phyloP scores from a whole-genome alignment of 2,113 vertebrate genomes.

The Microcebus lehilahytsara region DNA sequence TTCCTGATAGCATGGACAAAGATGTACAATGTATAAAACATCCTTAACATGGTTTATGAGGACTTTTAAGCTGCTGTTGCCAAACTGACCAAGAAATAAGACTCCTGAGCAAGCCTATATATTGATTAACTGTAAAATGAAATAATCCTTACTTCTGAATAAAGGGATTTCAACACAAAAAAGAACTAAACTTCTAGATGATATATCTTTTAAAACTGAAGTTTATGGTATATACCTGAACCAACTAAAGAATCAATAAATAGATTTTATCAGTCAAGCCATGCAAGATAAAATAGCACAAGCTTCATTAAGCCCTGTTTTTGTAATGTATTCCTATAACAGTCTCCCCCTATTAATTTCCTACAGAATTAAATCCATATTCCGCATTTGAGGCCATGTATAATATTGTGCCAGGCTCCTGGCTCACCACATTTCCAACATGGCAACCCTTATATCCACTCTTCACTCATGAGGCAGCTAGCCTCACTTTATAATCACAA shows the following conservation, averaged over 20 bases:
- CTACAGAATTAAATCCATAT: neutral
- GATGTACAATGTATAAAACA: neutral
- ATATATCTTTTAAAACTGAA: neutral
- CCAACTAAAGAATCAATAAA: constrained; percentile 22
- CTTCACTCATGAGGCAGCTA: neutral
- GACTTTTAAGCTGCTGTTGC: neutral
- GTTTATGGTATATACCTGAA: neutral
- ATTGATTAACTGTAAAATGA: constrained; percentile 23
- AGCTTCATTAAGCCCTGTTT: neutral
- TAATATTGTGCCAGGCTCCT: neutral
- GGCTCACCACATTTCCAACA: neutral
- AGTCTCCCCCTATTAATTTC: neutral
- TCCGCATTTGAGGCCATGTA: neutral
- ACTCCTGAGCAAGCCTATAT: constrained; percentile 20
- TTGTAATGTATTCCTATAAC: neutral
- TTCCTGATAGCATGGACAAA: neutral
- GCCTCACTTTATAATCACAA: neutral
- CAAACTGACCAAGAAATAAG: constrained; percentile 40
- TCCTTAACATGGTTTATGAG: neutral
- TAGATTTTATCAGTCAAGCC: neutral
- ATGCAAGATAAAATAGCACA: neutral
- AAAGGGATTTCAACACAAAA: constrained; percentile 19
- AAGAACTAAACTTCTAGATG: neutral
- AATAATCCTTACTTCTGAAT: neutral
- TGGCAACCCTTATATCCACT: neutral